These are phyloP conservation scores for Arrhamphus sclerolepis DNA, from an alignment of 2,797 vertebrate genomes.

Conservation along the genomic window DNA sequence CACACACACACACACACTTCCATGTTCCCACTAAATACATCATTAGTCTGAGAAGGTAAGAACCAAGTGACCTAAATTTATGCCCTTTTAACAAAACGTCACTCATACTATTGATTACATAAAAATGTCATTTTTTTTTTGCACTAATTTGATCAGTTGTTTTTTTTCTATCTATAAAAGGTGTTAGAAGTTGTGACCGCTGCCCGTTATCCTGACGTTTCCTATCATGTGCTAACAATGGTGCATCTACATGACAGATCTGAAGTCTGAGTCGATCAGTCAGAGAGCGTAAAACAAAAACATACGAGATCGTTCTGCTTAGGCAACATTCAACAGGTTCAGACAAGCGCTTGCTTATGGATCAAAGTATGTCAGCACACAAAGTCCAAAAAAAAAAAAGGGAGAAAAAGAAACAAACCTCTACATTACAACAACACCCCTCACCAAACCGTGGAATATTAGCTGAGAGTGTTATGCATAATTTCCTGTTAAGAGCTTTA, in stretches of 20 bases:
- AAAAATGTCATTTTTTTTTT: too few species aligned
- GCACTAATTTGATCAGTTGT: constrained; percentile 51
- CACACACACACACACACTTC: constrained; percentile 10
- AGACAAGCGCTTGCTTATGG: constrained; percentile 48
- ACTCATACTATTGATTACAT: constrained; percentile 47
- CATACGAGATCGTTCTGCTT: constrained; percentile 37
- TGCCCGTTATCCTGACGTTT: constrained; percentile 59
- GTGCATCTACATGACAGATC: constrained; percentile 51
- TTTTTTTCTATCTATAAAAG: constrained; percentile 31
- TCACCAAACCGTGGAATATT: constrained; percentile 63
- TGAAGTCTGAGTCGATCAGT: constrained; percentile 40
- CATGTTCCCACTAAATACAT: constrained; percentile 10
- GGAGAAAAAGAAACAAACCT: constrained; percentile 33
- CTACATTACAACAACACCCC: constrained; percentile 40
- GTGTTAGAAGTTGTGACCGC: constrained; percentile 39
- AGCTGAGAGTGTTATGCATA: constrained; percentile 67
- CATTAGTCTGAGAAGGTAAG: constrained; percentile 7
- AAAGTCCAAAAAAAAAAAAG: constrained; percentile 19
- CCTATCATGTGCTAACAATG: constrained; percentile 62
- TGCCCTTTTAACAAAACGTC: constrained; percentile 32
- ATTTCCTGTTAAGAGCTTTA: constrained; percentile 61
- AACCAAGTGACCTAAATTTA: constrained; percentile 22
- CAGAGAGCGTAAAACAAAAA: constrained; percentile 26
- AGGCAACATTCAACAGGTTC: constrained; percentile 71
- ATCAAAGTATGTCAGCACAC: constrained; percentile 41